These are phyloP conservation scores for Cynocephalus volans DNA, from an alignment of 2,113 vertebrate genomes.

Conservation along the genomic window DNA sequence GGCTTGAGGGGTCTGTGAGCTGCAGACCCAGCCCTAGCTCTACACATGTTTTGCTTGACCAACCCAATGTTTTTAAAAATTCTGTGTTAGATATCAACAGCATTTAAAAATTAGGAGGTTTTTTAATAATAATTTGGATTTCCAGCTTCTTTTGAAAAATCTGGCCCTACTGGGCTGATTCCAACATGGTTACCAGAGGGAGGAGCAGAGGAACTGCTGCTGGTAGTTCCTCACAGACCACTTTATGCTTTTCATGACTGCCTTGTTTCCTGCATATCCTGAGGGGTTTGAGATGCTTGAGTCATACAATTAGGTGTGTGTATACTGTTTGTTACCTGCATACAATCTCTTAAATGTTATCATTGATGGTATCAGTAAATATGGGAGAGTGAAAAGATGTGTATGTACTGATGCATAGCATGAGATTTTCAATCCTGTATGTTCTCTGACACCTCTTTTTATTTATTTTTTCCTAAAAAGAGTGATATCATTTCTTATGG, in stretches of 20 bases:
- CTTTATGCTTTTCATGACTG: neutral
- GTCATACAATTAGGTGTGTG: neutral
- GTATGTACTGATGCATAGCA: neutral
- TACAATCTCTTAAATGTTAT: neutral
- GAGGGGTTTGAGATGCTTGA: neutral
- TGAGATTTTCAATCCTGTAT: neutral
- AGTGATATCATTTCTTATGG: neutral
- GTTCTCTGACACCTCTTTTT: neutral
- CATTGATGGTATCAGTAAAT: neutral
- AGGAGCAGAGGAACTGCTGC: neutral
- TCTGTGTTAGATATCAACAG: neutral
- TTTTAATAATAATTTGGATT: constrained; percentile 12
- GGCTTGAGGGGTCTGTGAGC: too few relatives aligned
- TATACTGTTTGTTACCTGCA: neutral
- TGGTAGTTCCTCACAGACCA: neutral
- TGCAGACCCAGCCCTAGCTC: too few relatives aligned
- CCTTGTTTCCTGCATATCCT: neutral
- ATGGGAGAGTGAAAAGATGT: neutral
- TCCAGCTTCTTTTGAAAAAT: constrained; percentile 39
- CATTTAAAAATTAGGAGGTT: constrained; percentile 53
- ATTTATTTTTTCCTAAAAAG: neutral
- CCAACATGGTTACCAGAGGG: neutral
- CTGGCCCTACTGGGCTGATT: neutral
- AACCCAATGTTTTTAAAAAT: constrained; percentile 52
- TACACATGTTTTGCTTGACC: constrained; percentile 41